These are phyloP conservation scores for Pseudonaja textilis DNA, from an alignment of 2,113 vertebrate genomes.

Conservation along the genomic window DNA sequence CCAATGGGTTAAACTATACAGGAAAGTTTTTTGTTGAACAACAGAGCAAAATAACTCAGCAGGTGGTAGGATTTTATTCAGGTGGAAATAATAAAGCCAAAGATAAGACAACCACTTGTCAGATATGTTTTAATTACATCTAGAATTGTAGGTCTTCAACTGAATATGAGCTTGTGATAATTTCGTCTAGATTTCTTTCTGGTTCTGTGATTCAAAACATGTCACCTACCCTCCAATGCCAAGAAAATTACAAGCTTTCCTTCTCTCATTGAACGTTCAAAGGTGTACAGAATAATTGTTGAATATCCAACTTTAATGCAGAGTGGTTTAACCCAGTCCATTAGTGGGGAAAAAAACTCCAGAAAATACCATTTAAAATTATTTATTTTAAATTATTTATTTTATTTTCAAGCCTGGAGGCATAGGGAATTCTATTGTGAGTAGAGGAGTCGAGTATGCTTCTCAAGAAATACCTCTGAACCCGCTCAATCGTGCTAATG, in stretches of 20 bases:
- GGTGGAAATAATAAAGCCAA: background rate
- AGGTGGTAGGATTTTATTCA: background rate
- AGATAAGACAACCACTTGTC: background rate
- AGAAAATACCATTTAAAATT: background rate
- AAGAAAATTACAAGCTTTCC: background rate
- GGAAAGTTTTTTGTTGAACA: background rate
- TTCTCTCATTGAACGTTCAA: background rate
- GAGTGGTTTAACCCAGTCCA: background rate
- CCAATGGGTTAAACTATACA: background rate
- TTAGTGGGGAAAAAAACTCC: background rate
- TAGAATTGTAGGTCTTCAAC: background rate
- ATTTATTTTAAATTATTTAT: too few relatives aligned
- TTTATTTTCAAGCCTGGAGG: too few relatives aligned
- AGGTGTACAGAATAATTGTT: rapidly evolving
- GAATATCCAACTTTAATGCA: background rate
- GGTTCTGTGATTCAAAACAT: background rate
- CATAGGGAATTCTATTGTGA: too few relatives aligned
- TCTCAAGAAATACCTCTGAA: too few relatives aligned
- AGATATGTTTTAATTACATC: background rate
- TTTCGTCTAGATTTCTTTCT: too few relatives aligned
- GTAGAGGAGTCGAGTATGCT: too few relatives aligned
- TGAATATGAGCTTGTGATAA: background rate
- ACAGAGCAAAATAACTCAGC: background rate
- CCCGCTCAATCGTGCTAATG: too few relatives aligned
- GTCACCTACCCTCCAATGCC: background rate